These are phyloP conservation scores for Denticeps clupeoides DNA, from an alignment of 2,797 vertebrate species.

Conservation along the genomic window DNA sequence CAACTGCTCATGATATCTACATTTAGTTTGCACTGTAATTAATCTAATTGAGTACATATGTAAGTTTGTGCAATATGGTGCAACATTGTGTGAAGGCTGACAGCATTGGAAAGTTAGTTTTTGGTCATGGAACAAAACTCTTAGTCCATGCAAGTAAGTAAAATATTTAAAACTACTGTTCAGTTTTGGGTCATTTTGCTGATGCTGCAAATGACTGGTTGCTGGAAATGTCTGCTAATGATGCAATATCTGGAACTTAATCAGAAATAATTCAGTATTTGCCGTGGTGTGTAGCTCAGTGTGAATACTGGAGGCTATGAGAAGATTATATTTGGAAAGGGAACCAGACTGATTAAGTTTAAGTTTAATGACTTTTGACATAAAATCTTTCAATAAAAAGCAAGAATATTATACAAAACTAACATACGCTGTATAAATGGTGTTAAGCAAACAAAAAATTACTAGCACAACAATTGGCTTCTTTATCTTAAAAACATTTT, in stretches of 20 bases:
- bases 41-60: background rate
- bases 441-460: too few species aligned
- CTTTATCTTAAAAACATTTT: too few species aligned
- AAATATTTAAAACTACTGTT: background rate
- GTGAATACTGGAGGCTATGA: constrained; percentile 10
- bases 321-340: constrained; percentile 17
- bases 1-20: too few species aligned
- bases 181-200: background rate
- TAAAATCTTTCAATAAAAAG: too few species aligned
- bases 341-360: constrained; percentile 16
- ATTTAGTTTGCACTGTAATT: background rate
- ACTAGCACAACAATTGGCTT: too few species aligned
- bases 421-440: too few species aligned
- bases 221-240: background rate
- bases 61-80: too few species aligned
- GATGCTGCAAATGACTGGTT: background rate
- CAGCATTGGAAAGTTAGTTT: constrained; percentile 9
- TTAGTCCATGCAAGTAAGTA: constrained; percentile 20
- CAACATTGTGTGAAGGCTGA: background rate
- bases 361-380: too few species aligned
- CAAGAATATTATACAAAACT: too few species aligned
- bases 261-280: background rate
- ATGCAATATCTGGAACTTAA: background rate
- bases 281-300: constrained; percentile 4
- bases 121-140: constrained; percentile 19